Conservation (phyloP, 2,113 vertebrate genomes). For the Athene cunicularia region DNA sequence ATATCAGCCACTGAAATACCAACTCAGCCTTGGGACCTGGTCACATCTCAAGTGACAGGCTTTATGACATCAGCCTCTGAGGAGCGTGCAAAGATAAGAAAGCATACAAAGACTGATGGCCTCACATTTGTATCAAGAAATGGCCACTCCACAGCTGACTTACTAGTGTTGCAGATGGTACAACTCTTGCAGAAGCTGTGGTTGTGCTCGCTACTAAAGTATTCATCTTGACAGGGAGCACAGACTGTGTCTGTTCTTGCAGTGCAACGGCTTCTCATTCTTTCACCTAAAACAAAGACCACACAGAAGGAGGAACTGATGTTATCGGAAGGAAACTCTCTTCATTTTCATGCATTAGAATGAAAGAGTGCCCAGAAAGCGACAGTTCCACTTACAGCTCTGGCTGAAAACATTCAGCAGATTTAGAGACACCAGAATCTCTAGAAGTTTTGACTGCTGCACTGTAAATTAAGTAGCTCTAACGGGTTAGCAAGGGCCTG, state of each 20-base stretch:
- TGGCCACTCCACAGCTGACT: neutral
- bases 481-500: neutral
- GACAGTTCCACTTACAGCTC: neutral
- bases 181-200: constrained; percentile 59
- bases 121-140: neutral
- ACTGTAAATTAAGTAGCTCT: neutral
- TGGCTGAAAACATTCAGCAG: neutral
- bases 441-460: neutral
- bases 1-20: neutral
- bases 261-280: constrained; percentile 57
- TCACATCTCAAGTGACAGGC: fast-evolving
- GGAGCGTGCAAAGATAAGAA: neutral
- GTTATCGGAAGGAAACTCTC: neutral
- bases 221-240: neutral
- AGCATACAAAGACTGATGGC: neutral
- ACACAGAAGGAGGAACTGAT: neutral
- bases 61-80: neutral
- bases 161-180: constrained; percentile 61
- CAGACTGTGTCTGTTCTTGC: neutral
- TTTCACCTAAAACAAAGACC: constrained; percentile 30
- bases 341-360: neutral
- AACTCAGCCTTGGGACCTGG: neutral
- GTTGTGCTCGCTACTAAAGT: constrained; percentile 30
- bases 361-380: neutral
- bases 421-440: neutral